A percentile compares a stretch with the other conserved stretches of the same genome.
Conservation (phyloP, 2,888 invertebrate genomes). For the Cerceris ruficornis region DNA sequence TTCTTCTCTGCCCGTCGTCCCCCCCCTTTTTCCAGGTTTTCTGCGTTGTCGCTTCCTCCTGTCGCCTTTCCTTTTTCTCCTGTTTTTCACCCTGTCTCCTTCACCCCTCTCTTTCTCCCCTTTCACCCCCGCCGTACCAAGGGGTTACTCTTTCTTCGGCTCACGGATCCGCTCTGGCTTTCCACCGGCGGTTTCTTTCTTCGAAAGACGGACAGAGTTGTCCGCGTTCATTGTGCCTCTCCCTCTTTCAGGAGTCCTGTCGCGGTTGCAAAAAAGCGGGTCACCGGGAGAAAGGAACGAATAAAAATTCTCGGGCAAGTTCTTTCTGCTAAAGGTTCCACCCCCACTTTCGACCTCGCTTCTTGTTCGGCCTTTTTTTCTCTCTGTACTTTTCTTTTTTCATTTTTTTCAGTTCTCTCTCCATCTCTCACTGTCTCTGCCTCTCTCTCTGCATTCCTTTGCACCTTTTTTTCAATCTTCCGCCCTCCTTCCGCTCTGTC, state of each 20-base stretch:
- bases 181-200: constrained; percentile 31
- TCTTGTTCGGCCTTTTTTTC: too few species aligned
- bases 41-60: constrained; percentile 32
- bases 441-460: too few species aligned
- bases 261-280: constrained; percentile 33
- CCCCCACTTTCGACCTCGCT: too few species aligned
- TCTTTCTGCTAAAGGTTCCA: neutral
- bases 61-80: constrained; percentile 7
- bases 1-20: constrained; percentile 26
- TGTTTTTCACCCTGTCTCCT: constrained; percentile 1
- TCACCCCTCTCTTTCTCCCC: neutral
- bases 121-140: neutral
- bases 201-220: constrained; percentile 50
- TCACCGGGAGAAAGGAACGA: constrained; percentile 11
- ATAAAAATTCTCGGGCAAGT: constrained; percentile 32
- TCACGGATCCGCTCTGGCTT: neutral
- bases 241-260: constrained; percentile 31
- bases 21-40: constrained; percentile 24
- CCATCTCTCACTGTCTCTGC: too few species aligned
- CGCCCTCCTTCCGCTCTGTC: too few species aligned
- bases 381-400: too few species aligned
- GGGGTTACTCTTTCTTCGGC: neutral
- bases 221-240: constrained; percentile 48
- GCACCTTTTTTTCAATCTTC: too few species aligned
- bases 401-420: too few species aligned